Evolutionary conservation across 2,113 vertebrate genomes (phyloP).

Genomic region (Peromyscus californicus): DNA sequence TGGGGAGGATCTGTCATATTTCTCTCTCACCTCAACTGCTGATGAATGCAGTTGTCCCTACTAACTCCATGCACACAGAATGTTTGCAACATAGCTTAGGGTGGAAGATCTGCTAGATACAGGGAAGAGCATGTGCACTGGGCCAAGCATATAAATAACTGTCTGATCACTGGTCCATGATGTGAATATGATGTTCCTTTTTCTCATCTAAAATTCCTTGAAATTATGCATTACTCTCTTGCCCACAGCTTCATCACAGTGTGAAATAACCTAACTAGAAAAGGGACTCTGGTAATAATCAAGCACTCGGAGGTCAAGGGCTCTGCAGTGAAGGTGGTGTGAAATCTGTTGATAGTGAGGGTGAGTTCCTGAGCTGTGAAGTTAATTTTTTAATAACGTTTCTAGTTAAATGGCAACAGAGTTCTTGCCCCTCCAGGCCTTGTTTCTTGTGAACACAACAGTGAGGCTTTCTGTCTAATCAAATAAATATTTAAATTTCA

Average conservation of each 20-base stretch:
- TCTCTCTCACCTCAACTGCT: not conserved
- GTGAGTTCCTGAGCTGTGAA: conserved; percentile 65
- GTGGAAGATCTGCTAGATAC: conserved; percentile 26
- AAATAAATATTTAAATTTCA: conserved; percentile 59
- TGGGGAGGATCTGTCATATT: not conserved
- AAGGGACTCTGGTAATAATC: conserved; percentile 62
- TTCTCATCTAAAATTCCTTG: conserved; percentile 70
- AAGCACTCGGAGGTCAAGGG: not conserved
- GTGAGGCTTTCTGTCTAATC: not conserved
- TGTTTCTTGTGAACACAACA: conserved; percentile 56
- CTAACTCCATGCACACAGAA: conserved; percentile 15
- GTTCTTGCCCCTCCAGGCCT: not conserved
- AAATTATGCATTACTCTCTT: conserved; percentile 71
- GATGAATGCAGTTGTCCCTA: conserved; percentile 17
- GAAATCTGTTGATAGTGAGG: conserved; percentile 59
- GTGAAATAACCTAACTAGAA: conserved; percentile 71
- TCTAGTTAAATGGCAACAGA: conserved; percentile 43
- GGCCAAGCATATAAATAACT: conserved; percentile 53
- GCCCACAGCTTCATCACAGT: conserved; percentile 60
- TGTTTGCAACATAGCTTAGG: not conserved
- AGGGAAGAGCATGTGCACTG: not conserved
- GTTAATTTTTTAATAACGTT: conserved; percentile 67
- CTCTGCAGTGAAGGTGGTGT: conserved; percentile 46
- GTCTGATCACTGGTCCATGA: conserved; percentile 36
- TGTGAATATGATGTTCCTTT: conserved; percentile 59